Base-by-base conservation (phyloP, 2,888 invertebrate genomes). In the Drosophila acutilabella region DNA sequence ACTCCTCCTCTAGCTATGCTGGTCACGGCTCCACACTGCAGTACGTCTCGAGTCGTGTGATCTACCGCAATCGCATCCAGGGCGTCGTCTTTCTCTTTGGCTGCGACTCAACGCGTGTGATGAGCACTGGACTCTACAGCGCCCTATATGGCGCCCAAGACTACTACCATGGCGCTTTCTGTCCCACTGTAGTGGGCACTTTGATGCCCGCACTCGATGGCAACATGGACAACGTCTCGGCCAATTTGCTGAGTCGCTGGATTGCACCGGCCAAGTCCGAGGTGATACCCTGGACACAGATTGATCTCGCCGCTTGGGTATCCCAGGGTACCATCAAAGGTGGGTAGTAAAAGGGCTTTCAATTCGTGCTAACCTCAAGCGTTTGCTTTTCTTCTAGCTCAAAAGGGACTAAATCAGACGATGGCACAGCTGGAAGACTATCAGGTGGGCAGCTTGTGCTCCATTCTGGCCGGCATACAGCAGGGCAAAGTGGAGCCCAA, bases 21-120 rank as follows among this genome's bases (percentile, higher is more conserved):
- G 96, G 96, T 23, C 96, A 96, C 90, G 95, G 96, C 4, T 94
- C 94, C 66, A 96, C 96, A 0, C 92, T 93, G 44, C 94, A 94
- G 81, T 95, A 94, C 82, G 91, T 95, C 51, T 92, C 93, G 14
- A 93, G 93, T 23, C 93, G 94, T 42, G 92, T 93, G 71, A 92
- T 96, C 50, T 93, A 94, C 80, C 93, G 93, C 75, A 89, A 94
- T 45, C 90, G 93, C 48, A 93, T 94, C 47, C 93, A 93, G 48
- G 80, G 95, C 2, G 93, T 94, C 13, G 94, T 94, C 11, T 91
- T 96, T 48, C 92, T 96, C 11, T 95, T 96, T 92, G 96, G 96
- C 11, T 96, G 96, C 84, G 92, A 93, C 64, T 94, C 94, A 59
- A 93, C 93, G 20, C 90, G 91, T 64, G 86, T 93, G 50, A 81